A percentile compares a stretch with the other conserved stretches of the same genome.
phyloP scores from a whole-genome alignment of 2,797 vertebrate genomes.

The Halcyon badia region DNA sequence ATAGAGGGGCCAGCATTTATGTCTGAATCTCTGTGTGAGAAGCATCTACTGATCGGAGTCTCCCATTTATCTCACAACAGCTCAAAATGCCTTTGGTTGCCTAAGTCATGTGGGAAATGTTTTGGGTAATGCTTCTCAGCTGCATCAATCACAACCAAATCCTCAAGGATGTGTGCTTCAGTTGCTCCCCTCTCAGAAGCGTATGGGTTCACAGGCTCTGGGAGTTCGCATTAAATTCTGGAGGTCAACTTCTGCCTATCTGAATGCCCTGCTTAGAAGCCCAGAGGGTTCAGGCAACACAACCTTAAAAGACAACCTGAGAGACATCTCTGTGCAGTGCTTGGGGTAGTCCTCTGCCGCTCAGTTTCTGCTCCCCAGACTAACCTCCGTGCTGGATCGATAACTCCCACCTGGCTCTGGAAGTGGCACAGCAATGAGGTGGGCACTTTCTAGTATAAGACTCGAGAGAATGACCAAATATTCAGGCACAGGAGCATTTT shows the following conservation, averaged over 20 bases:
- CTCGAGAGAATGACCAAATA: background rate
- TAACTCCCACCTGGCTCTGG: background rate
- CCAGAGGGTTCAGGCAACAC: background rate
- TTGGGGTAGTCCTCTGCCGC: background rate
- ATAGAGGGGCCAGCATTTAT: background rate
- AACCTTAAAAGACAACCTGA: background rate
- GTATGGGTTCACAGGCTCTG: background rate
- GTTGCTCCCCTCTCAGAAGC: slow-evolving; percentile 25
- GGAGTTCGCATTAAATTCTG: accelerated
- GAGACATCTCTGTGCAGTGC: background rate
- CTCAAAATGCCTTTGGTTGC: slow-evolving; percentile 39
- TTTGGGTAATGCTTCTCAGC: slow-evolving; percentile 66
- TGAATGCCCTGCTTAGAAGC: background rate
- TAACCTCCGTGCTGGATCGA: background rate
- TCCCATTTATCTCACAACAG: slow-evolving; percentile 23
- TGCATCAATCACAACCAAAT: slow-evolving; percentile 56
- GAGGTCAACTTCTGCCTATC: background rate
- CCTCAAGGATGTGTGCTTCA: slow-evolving; percentile 3
- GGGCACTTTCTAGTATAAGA: background rate
- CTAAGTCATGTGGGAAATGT: slow-evolving; percentile 60
- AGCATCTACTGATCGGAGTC: background rate
- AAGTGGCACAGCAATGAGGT: background rate
- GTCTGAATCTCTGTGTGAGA: slow-evolving; percentile 39
- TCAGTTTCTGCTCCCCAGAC: background rate
- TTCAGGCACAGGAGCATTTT: background rate